Evolutionary conservation across 2,888 invertebrate genomes (phyloP).

Genomic region (Acleris sparsana): DNA sequence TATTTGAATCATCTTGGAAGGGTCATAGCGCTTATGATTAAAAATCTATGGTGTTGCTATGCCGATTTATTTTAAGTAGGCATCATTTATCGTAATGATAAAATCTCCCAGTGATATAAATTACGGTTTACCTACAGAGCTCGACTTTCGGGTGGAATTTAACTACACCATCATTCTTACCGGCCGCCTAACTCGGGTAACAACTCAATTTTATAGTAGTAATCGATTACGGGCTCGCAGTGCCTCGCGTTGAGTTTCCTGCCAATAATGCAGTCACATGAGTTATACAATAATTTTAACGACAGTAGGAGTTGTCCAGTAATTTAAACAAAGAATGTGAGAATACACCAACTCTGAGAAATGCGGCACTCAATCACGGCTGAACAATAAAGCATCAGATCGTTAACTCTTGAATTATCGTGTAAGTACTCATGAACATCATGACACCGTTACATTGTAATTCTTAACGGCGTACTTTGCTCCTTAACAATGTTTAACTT

Average conservation of each 20-base stretch:
- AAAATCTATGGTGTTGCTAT: neutral
- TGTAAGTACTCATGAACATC: too few relatives aligned
- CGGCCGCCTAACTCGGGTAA: conserved; percentile 52
- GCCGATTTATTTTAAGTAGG: neutral
- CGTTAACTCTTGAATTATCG: too few relatives aligned
- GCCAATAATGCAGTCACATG: neutral
- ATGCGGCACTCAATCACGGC: too few relatives aligned
- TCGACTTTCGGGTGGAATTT: conserved; percentile 43
- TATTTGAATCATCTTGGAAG: neutral
- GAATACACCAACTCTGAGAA: too few relatives aligned
- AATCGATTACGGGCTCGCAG: conserved; percentile 53
- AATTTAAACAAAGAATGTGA: neutral
- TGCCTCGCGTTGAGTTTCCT: conserved; percentile 46
- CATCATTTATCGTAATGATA: conserved; percentile 23
- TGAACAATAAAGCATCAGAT: too few relatives aligned
- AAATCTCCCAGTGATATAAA: conserved; percentile 32
- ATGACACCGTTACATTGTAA: too few relatives aligned
- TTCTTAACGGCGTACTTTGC: too few relatives aligned
- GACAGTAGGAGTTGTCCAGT: neutral
- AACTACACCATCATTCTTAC: conserved; percentile 53
- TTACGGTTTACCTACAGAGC: conserved; percentile 25
- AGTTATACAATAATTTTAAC: neutral
- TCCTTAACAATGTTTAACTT: too few relatives aligned
- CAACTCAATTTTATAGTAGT: conserved; percentile 63
- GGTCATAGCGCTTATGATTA: neutral